A percentile compares a stretch with the other conserved stretches of the same genome.
phyloP scores from a whole-genome alignment of 2,113 vertebrate genomes.

The Corythornis cristatus region DNA sequence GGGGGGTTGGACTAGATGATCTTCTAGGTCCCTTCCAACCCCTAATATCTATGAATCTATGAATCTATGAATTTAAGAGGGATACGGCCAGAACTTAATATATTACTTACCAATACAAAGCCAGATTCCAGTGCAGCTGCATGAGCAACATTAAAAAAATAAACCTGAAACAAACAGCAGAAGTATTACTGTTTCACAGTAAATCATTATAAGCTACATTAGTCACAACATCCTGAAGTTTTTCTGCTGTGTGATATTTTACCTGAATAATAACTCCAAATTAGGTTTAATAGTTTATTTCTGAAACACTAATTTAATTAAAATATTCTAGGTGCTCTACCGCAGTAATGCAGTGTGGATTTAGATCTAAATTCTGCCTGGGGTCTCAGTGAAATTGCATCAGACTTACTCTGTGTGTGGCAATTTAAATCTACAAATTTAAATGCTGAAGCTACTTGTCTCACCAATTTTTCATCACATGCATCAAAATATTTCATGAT shows the following conservation, averaged over 20 bases:
- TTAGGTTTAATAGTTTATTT: conserved; percentile 45
- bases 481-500: background rate
- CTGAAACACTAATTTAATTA: conserved; percentile 51
- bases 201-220: background rate
- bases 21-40: too few species aligned
- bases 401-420: conserved; percentile 21
- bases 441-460: conserved; percentile 1
- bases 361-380: conserved; percentile 17
- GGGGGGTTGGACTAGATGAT: too few species aligned
- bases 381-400: conserved; percentile 38
- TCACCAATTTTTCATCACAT: background rate
- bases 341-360: background rate
- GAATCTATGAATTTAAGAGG: too few species aligned
- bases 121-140: background rate
- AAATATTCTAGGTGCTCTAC: background rate
- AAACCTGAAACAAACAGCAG: background rate
- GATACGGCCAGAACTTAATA: background rate
- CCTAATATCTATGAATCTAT: too few species aligned
- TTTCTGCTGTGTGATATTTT: background rate
- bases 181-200: background rate
- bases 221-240: conserved; percentile 2
- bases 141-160: background rate
- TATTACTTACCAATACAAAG: background rate
- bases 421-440: background rate
- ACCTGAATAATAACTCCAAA: conserved; percentile 6